These are phyloP conservation scores for Rhincodon typus DNA, from an alignment of 2,797 vertebrate species.

Conservation along the genomic window DNA sequence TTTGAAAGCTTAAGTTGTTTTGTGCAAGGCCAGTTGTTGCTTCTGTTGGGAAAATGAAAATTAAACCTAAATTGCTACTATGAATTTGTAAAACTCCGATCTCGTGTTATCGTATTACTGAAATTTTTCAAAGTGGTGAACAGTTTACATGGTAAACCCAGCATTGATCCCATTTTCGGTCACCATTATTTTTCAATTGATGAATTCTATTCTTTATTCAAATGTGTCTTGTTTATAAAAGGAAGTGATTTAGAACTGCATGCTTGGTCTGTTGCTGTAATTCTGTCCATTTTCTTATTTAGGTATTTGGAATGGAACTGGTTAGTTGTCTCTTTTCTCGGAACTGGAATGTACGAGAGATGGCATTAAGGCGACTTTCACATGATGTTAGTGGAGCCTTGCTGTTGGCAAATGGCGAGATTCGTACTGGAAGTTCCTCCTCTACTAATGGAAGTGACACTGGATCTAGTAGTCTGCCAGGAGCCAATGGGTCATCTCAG, in stretches of 20 bases:
- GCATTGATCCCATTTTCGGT: background rate
- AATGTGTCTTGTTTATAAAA: background rate
- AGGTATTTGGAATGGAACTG: slow-evolving; percentile 81
- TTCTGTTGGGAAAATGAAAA: background rate
- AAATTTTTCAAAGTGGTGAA: background rate
- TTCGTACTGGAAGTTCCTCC: slow-evolving; percentile 62
- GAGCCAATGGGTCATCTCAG: slow-evolving; percentile 58
- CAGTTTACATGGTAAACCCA: background rate
- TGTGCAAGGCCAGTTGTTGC: background rate
- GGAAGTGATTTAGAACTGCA: background rate
- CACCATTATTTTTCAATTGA: background rate
- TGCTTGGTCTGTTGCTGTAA: background rate
- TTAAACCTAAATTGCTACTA: background rate
- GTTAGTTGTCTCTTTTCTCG: slow-evolving; percentile 83
- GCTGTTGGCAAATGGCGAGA: slow-evolving; percentile 76
- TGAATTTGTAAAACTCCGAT: background rate
- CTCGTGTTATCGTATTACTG: background rate
- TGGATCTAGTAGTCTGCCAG: slow-evolving; percentile 51
- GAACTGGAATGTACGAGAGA: slow-evolving; percentile 85
- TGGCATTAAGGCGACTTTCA: slow-evolving; percentile 77
- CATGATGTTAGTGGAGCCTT: slow-evolving; percentile 81
- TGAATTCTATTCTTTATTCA: background rate
- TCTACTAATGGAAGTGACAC: slow-evolving; percentile 52
- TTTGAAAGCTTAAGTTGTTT: background rate
- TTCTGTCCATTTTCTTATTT: slow-evolving; percentile 8